phyloP scores from a whole-genome alignment of 92 coral and sea anemone genomes.

The Metridium senile region DNA sequence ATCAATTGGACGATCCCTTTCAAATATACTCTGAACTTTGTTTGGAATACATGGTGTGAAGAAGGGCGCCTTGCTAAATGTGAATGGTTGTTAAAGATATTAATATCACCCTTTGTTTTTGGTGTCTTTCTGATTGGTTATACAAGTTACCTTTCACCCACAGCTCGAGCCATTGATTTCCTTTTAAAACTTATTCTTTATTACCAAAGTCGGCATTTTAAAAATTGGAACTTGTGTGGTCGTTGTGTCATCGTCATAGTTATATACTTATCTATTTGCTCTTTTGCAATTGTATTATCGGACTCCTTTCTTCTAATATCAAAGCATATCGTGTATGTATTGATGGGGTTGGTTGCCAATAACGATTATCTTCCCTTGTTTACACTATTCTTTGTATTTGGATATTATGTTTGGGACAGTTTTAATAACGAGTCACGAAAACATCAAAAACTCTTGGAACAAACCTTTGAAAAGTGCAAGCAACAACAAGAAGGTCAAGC shows the following conservation, averaged over 20 bases:
- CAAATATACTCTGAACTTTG: too few species aligned
- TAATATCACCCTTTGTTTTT: too few species aligned
- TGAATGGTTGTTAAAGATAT: too few species aligned
- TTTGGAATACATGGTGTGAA: too few species aligned
- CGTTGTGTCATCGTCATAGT: neutral
- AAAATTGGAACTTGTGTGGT: too few species aligned
- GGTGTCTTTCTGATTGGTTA: neutral
- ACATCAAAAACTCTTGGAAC: conserved; percentile 14
- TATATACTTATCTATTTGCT: too few species aligned
- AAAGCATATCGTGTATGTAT: conserved; percentile 11
- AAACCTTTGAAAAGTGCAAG: conserved; percentile 26
- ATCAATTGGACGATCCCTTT: too few species aligned
- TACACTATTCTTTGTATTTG: neutral
- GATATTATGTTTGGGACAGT: conserved; percentile 21
- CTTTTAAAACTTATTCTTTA: neutral
- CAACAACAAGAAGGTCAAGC: neutral
- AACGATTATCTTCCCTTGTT: conserved; percentile 3
- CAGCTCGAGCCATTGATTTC: neutral
- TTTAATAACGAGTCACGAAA: neutral
- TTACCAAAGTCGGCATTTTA: too few species aligned
- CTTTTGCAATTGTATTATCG: neutral
- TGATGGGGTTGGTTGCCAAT: conserved; percentile 27
- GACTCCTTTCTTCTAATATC: conserved; percentile 5
- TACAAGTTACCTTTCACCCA: neutral
- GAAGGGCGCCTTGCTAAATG: too few species aligned